Evolutionary conservation across 2,113 vertebrate species (phyloP), one percentile per base, ranked within the genome.

Genomic region (Entelurus aequoreus): DNA sequence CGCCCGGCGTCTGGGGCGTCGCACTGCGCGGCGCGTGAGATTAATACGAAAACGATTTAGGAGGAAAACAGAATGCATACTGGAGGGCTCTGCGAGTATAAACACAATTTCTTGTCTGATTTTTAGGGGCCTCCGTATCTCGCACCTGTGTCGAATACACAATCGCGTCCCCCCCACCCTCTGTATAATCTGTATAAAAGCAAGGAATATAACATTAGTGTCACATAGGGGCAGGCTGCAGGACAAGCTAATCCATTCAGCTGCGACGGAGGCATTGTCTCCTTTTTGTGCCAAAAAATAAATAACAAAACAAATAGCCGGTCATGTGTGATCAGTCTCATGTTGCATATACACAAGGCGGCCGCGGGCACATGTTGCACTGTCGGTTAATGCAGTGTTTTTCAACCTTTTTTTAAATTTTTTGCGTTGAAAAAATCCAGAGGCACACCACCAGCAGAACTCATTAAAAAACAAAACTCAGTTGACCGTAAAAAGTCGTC

Each of bases 241-340:
- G 49, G 50, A n/a, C 47, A 53, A 28, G 7, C 58, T 55, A 74
- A 78, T 75, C 36, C 51, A 62, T 55, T 72, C 48, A 61, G 55
- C 35, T 69, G 44, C 21, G 62, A 71, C 69, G 69, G 46, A 48
- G 60, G 65, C 12, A 48, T 53, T 0, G 6, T 62, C 62, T 37
- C 40, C 53, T 66, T 64, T 63, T 38, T 37, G 14, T 48, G 14
- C 11, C 15, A 48, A 48, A 47, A 60, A 3, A 48, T 35, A 21
- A 6, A 19, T 28, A 44, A 48, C 38, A 52, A 48, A 77, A 61
- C 54, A 56, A 69, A 78, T 70, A 69, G 67, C 51, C 47, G n/a
- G 28, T 60, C 28, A 0, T 78, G 68, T 73, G 76, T 70, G 72
- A 76, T 78, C 75, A 71, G 75, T 80, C 54, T 83, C 70, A 75